phyloP scores from a whole-genome alignment of 2,797 vertebrate genomes.

The Helicolenus hilgendorfi region DNA sequence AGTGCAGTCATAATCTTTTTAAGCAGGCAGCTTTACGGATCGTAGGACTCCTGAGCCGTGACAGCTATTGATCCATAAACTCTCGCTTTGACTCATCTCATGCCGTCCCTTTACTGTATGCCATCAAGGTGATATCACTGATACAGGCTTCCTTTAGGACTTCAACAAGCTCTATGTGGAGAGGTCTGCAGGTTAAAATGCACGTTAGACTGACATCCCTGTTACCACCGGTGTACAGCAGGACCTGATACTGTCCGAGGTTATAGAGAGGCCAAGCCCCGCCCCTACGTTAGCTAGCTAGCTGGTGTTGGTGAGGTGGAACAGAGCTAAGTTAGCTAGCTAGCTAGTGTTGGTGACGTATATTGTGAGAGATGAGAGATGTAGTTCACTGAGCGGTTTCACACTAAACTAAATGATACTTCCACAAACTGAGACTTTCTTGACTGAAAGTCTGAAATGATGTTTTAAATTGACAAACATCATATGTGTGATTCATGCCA shows the following conservation, averaged over 20 bases:
- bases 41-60: conserved; percentile 64
- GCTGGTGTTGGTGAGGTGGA: too few relatives aligned
- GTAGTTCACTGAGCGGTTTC: too few relatives aligned
- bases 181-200: not conserved
- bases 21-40: conserved; percentile 78
- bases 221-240: not conserved
- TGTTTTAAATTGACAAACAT: too few relatives aligned
- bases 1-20: conserved; percentile 79
- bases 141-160: conserved; percentile 25
- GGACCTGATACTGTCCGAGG: not conserved
- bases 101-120: conserved; percentile 15
- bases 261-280: not conserved
- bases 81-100: conserved; percentile 58
- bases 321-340: too few relatives aligned
- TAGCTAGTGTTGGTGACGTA: too few relatives aligned
- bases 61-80: conserved; percentile 81
- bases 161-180: not conserved
- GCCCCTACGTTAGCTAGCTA: too few relatives aligned
- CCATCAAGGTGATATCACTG: conserved; percentile 56
- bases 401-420: too few relatives aligned
- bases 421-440: too few relatives aligned
- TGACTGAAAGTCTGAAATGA: too few relatives aligned
- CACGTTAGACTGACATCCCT: not conserved
- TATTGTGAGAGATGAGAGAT: too few relatives aligned
- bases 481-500: too few relatives aligned